Percentiles rank a stretch among this genome's conserved stretches.
phyloP scores from a whole-genome alignment of 2,888 invertebrate genomes.

The Yponomeuta sedellus region DNA sequence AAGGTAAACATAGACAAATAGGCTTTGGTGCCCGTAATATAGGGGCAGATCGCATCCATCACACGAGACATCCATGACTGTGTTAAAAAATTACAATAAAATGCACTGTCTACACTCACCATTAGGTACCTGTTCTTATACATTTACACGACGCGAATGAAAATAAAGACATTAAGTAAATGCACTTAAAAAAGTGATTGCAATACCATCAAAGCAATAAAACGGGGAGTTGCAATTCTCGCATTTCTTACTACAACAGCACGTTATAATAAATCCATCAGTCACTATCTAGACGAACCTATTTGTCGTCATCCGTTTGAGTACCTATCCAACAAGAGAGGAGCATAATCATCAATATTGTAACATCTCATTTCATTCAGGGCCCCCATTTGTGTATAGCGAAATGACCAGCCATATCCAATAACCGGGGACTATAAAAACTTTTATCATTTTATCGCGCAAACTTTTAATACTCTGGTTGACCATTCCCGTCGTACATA shows the following conservation, averaged over 20 bases:
- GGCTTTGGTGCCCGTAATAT: no score
- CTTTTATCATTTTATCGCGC: background rate
- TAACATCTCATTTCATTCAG: constrained; percentile 13
- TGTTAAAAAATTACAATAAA: background rate
- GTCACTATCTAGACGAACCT: background rate
- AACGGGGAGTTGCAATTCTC: background rate
- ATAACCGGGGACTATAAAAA: background rate
- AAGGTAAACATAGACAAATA: no score
- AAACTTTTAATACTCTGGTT: background rate
- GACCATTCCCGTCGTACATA: background rate
- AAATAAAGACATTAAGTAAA: background rate
- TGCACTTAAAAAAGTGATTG: background rate
- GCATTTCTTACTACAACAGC: background rate
- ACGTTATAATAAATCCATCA: background rate
- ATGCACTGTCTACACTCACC: background rate
- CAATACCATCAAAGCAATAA: background rate
- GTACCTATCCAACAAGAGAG: constrained; percentile 6
- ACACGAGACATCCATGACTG: no score
- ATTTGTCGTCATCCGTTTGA: background rate
- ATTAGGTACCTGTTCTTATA: background rate
- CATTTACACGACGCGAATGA: background rate
- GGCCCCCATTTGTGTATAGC: background rate
- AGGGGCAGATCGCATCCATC: no score
- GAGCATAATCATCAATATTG: constrained; percentile 10
- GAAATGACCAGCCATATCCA: constrained; percentile 6